Base-by-base conservation (phyloP, 53 echinoderm and acorn worm genomes). In the Antedon mediterranea region DNA sequence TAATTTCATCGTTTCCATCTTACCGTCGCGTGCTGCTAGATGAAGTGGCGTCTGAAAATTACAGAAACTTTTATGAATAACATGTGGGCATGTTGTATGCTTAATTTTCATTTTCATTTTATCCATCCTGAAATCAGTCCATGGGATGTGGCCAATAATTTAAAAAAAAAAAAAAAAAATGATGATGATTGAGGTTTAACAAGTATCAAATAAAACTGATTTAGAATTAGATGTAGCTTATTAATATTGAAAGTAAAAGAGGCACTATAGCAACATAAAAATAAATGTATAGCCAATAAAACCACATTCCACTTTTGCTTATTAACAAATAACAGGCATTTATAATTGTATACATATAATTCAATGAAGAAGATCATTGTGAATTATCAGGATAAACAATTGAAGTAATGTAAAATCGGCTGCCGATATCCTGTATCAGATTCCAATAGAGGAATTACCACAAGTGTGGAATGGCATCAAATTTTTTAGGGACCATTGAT, bases 41-140 rank as follows among this genome's bases (percentile, higher is more conserved):
- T 98, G 98, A 31, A 98, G 86, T 71, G 98, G 98, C 29, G 92
- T 89, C 98, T 95, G 80, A 28, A 79, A 75, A 71, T 42, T 28
- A 75, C 71, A 86, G 29, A 6, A 33, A 37, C n/a, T n/a, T 37
- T 6, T 11, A 57, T 23, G 57, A 57, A 57, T 57, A 57, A 57
- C 57, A 57, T 37, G 37, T 37, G 37, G 23, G 23, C 20, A 57
- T 57, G 11, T 57, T 8, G 57, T 8, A 57, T 57, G 57, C 20
- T 57, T 57, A 15, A 57, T 57, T 57, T 57, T 57, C 57, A 57
- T 8, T 57, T 57, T 57, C 57, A 57, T 57, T 57, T 57, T 57
- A 57, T 57, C 23, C 57, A 57, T 57, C 57, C 57, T 57, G 57
- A 23, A 23, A 57, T 23, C 11, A 23, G 57, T 26, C 23, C 23